Conservation (phyloP, 1,140 invertebrate genomes). For the Mesaphorura yosii region DNA sequence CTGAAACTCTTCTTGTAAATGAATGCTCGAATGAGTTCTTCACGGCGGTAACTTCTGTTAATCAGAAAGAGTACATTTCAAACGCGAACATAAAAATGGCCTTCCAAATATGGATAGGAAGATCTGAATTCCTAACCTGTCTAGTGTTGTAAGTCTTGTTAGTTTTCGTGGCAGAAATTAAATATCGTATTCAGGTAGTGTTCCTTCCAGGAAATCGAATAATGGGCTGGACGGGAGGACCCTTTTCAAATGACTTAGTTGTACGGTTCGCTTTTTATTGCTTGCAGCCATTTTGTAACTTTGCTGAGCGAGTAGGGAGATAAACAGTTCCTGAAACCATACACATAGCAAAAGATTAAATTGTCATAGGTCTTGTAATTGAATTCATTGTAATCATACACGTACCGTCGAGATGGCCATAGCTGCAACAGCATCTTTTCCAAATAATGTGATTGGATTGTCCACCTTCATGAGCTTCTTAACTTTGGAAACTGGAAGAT, state of each 20-base stretch:
- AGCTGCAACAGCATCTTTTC: constrained; percentile 1
- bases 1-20: too few relatives aligned
- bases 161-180: too few relatives aligned
- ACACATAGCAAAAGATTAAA: not conserved
- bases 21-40: too few relatives aligned
- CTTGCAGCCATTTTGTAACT: constrained; percentile 2
- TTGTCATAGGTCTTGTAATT: not conserved
- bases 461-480: constrained; percentile 1
- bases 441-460: not conserved
- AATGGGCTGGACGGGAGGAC: not conserved
- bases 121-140: too few relatives aligned
- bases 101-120: too few relatives aligned
- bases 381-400: not conserved
- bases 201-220: constrained; percentile 7
- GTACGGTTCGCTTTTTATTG: not conserved
- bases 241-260: not conserved
- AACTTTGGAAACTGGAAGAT: constrained; percentile 3
- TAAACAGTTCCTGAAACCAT: constrained; percentile 2
- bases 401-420: not conserved
- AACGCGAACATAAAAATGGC: too few relatives aligned
- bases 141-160: too few relatives aligned
- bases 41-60: too few relatives aligned
- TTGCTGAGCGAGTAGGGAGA: constrained; percentile 5
- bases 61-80: too few relatives aligned
- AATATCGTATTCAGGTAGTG: constrained; percentile 1